Evolutionary conservation across 2,113 vertebrate species (phyloP).

Genomic region (Oreocharis arfaki): DNA sequence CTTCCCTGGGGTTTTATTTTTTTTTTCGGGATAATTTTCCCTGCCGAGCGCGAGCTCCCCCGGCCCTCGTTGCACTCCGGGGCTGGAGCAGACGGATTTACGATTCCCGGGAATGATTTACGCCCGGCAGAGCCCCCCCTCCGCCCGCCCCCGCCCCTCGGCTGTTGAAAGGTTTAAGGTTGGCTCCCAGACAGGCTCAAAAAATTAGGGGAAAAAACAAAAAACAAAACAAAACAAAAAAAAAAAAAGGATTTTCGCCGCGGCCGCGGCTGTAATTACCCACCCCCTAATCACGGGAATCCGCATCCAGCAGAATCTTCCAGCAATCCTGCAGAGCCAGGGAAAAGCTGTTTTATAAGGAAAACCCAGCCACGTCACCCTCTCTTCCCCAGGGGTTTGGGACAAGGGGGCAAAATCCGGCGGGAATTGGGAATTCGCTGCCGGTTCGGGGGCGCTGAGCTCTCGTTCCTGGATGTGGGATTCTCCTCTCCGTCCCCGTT

Average conservation of each 20-base stretch:
- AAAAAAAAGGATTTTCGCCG: too few relatives aligned
- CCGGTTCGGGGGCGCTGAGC: neutral
- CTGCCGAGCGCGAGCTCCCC: neutral
- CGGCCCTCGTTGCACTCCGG: neutral
- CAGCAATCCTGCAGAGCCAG: conserved; percentile 15
- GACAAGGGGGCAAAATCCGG: neutral
- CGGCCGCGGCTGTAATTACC: conserved; percentile 70
- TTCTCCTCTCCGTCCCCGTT: neutral
- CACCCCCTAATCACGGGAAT: conserved; percentile 72
- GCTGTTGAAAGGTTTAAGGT: conserved; percentile 35
- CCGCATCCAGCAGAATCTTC: conserved; percentile 46
- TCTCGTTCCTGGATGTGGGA: neutral
- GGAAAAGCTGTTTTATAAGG: neutral
- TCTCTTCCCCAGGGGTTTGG: neutral
- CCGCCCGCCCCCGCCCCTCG: neutral
- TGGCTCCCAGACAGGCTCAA: neutral
- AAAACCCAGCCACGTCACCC: neutral
- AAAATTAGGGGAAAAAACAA: neutral
- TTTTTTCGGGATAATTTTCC: neutral
- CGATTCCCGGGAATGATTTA: conserved; percentile 37
- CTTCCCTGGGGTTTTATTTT: neutral
- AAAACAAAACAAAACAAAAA: neutral
- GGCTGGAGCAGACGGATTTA: conserved; percentile 34
- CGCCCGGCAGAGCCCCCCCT: neutral
- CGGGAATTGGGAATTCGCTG: neutral